These are phyloP conservation scores for Etheostoma cragini DNA, from an alignment of 2,113 vertebrate species.

Conservation along the genomic window DNA sequence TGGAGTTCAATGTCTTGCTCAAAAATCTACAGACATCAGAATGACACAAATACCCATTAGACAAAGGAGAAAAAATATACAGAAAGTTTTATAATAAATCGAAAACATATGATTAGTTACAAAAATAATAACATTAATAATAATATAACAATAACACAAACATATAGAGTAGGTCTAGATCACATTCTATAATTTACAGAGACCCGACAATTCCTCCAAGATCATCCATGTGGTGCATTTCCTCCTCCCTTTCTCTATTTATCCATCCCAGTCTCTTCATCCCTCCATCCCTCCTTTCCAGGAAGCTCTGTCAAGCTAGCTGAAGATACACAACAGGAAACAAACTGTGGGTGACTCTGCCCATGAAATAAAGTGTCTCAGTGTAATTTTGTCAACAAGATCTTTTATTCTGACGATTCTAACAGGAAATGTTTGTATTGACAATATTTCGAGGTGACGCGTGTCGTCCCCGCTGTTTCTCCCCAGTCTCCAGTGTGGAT, in stretches of 20 bases:
- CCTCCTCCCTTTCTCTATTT: background rate
- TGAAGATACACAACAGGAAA: background rate
- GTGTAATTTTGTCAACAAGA: rapidly evolving
- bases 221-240: no score
- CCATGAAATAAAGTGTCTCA: background rate
- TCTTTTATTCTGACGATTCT: slow-evolving; percentile 39
- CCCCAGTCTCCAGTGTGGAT: slow-evolving; percentile 69
- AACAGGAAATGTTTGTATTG: background rate
- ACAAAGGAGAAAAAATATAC: no score
- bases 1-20: no score
- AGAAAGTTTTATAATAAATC: no score
- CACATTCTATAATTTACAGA: no score
- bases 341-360: rapidly evolving
- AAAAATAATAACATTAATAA: no score
- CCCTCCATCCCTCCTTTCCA: background rate
- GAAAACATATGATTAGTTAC: no score
- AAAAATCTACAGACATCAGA: no score
- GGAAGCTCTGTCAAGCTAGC: background rate
- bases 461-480: slow-evolving; percentile 7
- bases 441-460: background rate
- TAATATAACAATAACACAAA: no score
- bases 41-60: no score
- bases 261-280: background rate
- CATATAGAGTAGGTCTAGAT: no score
- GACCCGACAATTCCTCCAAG: no score